Evolutionary conservation across 2,797 vertebrate genomes (phyloP).

Genomic region (Thaleichthys pacificus): DNA sequence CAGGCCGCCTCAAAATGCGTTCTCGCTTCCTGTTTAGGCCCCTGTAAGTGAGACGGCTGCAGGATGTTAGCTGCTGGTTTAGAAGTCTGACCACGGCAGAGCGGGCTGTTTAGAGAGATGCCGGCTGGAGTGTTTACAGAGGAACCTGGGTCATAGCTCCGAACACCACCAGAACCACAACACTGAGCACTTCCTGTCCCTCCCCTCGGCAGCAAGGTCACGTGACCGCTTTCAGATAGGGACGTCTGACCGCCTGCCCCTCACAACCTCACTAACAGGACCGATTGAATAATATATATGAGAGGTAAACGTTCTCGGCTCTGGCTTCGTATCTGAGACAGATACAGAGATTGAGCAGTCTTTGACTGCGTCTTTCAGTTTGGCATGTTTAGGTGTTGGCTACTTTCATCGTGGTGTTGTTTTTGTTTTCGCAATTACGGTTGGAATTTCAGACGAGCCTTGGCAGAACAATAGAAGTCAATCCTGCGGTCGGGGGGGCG

Average conservation of each 20-base stretch:
- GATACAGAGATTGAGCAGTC: neutral
- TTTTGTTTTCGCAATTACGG: neutral
- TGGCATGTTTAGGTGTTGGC: neutral
- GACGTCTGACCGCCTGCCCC: slow-evolving; percentile 10
- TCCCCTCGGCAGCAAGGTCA: slow-evolving; percentile 6
- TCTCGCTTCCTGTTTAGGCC: slow-evolving; percentile 40
- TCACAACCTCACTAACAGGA: slow-evolving; percentile 29
- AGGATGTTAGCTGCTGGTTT: slow-evolving; percentile 24
- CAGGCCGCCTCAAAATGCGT: slow-evolving; percentile 11
- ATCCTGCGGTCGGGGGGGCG: slow-evolving; percentile 5
- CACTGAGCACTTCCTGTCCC: slow-evolving; percentile 5
- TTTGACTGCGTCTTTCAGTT: slow-evolving; percentile 4
- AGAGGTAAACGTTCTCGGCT: no score
- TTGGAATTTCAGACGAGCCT: neutral
- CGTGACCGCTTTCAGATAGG: slow-evolving; percentile 21
- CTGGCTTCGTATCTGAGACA: no score
- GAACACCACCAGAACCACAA: neutral
- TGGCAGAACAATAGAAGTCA: slow-evolving; percentile 4
- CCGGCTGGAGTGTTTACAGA: slow-evolving; percentile 10
- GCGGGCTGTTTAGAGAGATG: slow-evolving; percentile 20
- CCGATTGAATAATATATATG: slow-evolving; percentile 20
- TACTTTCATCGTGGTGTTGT: neutral
- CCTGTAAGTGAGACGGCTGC: slow-evolving; percentile 21
- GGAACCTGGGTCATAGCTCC: slow-evolving; percentile 1
- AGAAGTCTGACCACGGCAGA: neutral